Evolutionary conservation across 2,888 invertebrate species (phyloP), one percentile per base, ranked within the genome.

Genomic region (Caenorhabditis sp.): DNA sequence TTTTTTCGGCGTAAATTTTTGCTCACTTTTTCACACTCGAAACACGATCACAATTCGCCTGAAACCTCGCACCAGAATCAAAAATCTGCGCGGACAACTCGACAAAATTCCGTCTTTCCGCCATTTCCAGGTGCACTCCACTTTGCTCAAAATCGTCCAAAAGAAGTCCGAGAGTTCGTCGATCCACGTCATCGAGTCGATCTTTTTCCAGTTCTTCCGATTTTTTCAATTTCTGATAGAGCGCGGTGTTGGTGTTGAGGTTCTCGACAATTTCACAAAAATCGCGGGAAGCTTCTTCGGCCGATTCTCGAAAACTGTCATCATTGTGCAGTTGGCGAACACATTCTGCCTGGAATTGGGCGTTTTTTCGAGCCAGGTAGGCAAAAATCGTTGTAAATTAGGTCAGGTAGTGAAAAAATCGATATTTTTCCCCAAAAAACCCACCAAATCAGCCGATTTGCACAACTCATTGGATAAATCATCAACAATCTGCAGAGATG

Each of bases 141-240:
- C 94, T 93, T 88, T 96, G 95, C 88, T 99, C 96, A 89, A 99
- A 99, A 89, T 99, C 97, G 88, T 95, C 94, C 6, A 97, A 90
- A 88, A 99, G 97, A 57, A 99, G 90, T 83, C 93, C 91, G 0
- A 93, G 92, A 0, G 97, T 93, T 87, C 95, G 93, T 67, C 92
- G 89, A 88, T 99, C 97, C 0, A 94, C 76, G 19, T 73, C 72
- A 59, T 85, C 84, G 91, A 85, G 66, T 55, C 76, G 36, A 43
- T 67, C 26, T 0, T 61, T 54, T 55, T 96, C 95, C 0, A 93
- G 93, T 3, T 91, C 89, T 69, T 91, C 90, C 0, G 93, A 93
- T 68, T 91, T 88, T 64, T 91, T 91, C 64, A 99, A 89, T 0
- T 93, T 92, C 81, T 92, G 90, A 88, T 96, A 96, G 0, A 99